Evolutionary conservation across 2,113 vertebrate species (phyloP).

Genomic region (cattle (Bos taurus)): DNA sequence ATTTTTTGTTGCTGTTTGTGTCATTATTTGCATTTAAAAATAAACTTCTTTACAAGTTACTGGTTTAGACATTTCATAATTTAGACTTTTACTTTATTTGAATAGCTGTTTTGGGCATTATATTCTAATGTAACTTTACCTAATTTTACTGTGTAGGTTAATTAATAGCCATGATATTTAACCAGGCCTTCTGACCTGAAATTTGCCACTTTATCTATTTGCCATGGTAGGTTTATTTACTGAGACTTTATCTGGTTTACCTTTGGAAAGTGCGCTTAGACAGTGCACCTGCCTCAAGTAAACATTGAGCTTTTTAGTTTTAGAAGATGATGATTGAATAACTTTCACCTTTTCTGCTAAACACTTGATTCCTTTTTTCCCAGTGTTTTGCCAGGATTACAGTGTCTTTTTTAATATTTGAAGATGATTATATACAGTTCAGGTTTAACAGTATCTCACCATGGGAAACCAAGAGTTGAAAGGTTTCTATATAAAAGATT

Average conservation of each 20-base stretch:
- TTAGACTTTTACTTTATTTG: conserved; percentile 3
- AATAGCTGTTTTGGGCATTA: not conserved
- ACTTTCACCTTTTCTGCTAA: not conserved
- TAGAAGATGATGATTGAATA: not conserved
- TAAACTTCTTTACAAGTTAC: not conserved
- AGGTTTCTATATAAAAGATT: not conserved
- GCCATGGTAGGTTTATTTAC: not conserved
- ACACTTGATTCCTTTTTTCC: not conserved
- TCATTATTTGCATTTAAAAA: not conserved
- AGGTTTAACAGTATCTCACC: not conserved
- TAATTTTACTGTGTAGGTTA: not conserved
- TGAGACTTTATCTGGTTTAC: not conserved
- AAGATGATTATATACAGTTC: not conserved
- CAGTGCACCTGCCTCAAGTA: not conserved
- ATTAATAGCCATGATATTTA: not conserved
- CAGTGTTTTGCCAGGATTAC: not conserved
- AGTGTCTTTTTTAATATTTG: not conserved
- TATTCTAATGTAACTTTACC: not conserved
- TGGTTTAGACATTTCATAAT: not conserved
- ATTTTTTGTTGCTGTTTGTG: not conserved
- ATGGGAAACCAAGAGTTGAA: not conserved
- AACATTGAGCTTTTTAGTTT: conserved; percentile 6
- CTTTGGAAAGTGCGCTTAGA: not conserved
- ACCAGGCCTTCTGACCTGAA: not conserved
- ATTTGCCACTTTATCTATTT: not conserved